A percentile compares a stretch with the other conserved stretches of the same genome.
Evolutionary conservation across 2,797 vertebrate species (phyloP).

Genomic region (Trematomus bernacchii): DNA sequence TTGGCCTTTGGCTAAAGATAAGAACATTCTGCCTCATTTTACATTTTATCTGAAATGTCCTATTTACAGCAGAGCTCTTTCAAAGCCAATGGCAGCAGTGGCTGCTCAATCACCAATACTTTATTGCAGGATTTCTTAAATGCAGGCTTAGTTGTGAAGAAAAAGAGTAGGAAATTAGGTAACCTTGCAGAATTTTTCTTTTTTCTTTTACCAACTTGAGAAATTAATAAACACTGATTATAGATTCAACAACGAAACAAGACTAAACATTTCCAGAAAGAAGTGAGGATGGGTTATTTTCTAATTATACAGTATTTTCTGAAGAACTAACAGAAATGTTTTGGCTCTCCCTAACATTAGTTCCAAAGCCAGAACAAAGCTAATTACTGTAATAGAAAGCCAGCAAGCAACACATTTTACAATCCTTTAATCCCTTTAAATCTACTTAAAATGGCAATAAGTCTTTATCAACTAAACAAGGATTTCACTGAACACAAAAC

Average conservation of each 20-base stretch:
- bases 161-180: background rate
- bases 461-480: background rate
- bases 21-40: conserved; percentile 12
- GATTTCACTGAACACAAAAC: background rate
- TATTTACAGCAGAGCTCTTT: background rate
- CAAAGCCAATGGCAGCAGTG: background rate
- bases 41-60: background rate
- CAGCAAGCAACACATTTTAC: conserved; percentile 1
- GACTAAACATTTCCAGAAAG: background rate
- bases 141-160: background rate
- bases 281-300: background rate
- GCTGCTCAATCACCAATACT: background rate
- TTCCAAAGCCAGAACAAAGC: too few relatives aligned
- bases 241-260: background rate
- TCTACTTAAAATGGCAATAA: conserved; percentile 1
- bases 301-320: background rate
- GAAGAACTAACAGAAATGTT: too few relatives aligned
- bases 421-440: conserved; percentile 2
- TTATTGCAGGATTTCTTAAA: background rate
- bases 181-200: background rate
- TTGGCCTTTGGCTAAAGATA: background rate
- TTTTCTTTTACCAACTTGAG: background rate
- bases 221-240: background rate
- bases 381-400: background rate
- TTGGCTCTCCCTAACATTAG: background rate